Percentiles rank a stretch among this genome's conserved stretches.
These are phyloP conservation scores for Danio albolineatus DNA, from an alignment of 2,797 vertebrate species.

Conservation along the genomic window DNA sequence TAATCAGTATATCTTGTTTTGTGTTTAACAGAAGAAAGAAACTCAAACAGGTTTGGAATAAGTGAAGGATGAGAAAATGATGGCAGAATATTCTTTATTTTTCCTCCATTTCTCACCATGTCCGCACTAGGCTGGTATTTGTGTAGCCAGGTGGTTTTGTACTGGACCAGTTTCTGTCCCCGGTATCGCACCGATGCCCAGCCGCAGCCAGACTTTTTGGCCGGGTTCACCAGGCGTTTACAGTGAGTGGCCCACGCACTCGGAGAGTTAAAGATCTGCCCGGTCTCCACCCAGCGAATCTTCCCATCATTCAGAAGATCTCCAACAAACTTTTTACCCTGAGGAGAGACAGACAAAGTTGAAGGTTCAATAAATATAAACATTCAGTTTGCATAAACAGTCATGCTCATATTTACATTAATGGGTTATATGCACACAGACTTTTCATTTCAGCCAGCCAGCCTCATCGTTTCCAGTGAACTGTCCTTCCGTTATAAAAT, in stretches of 20 bases:
- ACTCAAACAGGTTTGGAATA: no score
- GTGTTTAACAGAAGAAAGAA: no score
- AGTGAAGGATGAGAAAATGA: no score
- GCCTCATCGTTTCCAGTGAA: no score
- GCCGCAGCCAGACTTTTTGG: constrained; percentile 96
- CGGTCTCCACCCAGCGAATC: constrained; percentile 95
- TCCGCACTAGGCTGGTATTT: constrained; percentile 90
- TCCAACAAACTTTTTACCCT: constrained; percentile 96
- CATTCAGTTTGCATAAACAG: neutral
- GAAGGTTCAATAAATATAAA: neutral
- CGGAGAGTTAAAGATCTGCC: constrained; percentile 94
- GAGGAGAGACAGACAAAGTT: neutral
- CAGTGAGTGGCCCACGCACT: constrained; percentile 98
- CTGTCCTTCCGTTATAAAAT: no score
- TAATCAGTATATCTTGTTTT: no score
- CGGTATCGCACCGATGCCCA: constrained; percentile 96
- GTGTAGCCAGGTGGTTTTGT: constrained; percentile 94
- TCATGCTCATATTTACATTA: neutral
- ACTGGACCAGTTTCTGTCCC: constrained; percentile 95
- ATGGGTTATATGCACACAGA: no score
- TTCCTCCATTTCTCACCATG: constrained; percentile 78
- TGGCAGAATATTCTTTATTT: no score
- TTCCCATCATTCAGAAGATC: constrained; percentile 92
- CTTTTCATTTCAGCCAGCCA: no score
- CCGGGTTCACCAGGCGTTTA: constrained; percentile 95